Percentiles rank a stretch among this genome's conserved stretches.
phyloP scores from a whole-genome alignment of 1,140 invertebrate genomes.

The Aplysia californica region DNA sequence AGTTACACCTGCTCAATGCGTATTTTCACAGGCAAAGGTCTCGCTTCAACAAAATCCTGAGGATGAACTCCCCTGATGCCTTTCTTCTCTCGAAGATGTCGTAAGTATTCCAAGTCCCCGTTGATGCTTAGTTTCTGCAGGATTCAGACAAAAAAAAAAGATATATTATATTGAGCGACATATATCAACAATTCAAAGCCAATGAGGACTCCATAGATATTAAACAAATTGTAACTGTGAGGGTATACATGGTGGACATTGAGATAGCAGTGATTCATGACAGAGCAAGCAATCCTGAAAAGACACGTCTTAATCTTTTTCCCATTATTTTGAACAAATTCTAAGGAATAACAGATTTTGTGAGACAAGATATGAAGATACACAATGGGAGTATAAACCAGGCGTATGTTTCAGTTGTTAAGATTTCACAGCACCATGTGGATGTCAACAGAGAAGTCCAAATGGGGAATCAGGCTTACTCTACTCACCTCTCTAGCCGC shows the following conservation, averaged over 20 bases:
- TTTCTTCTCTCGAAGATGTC: conserved; percentile 40
- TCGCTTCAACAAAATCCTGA: conserved; percentile 45
- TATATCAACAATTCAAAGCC: not conserved
- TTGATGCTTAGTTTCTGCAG: conserved; percentile 59
- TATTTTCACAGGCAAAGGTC: conserved; percentile 54
- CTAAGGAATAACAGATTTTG: too few relatives aligned
- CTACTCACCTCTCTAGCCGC: too few relatives aligned
- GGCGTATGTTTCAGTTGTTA: too few relatives aligned
- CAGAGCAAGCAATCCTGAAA: not conserved
- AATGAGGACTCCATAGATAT: not conserved
- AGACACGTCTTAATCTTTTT: not conserved
- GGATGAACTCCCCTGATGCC: conserved; percentile 45
- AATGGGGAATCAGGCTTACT: not conserved
- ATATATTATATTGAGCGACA: not conserved
- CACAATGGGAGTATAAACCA: not conserved
- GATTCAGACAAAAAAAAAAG: not conserved
- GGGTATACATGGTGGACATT: not conserved
- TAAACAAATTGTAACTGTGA: not conserved
- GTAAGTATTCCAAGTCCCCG: conserved; percentile 56
- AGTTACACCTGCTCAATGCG: conserved; percentile 40
- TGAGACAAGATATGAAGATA: not conserved
- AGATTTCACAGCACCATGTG: not conserved
- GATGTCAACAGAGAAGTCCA: not conserved
- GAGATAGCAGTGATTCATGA: not conserved
- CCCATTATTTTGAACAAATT: too few relatives aligned